phyloP scores from a whole-genome alignment of 2,113 vertebrate genomes.

The Larimichthys crocea region DNA sequence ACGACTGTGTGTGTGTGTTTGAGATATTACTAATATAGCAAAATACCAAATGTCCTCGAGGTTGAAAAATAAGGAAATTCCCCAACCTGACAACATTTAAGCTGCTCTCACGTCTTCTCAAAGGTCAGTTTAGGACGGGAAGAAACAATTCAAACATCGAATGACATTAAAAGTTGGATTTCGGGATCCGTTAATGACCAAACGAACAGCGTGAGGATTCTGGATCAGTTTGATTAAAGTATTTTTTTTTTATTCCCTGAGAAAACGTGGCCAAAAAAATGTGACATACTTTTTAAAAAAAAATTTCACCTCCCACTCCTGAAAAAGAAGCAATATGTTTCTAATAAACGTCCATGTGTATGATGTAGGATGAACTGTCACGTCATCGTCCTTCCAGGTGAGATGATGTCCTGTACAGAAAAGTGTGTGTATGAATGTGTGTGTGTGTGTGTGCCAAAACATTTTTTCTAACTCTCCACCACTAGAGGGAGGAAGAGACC shows the following conservation, averaged over 20 bases:
- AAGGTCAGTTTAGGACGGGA: background rate
- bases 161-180: background rate
- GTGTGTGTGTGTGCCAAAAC: background rate
- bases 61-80: background rate
- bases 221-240: background rate
- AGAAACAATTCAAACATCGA: background rate
- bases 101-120: slow-evolving; percentile 1
- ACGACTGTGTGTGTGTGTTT: background rate
- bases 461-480: too few relatives aligned
- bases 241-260: background rate
- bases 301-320: background rate
- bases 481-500: too few relatives aligned
- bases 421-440: background rate
- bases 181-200: background rate
- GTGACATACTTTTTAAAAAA: background rate
- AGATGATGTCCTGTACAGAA: background rate
- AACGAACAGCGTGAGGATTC: background rate
- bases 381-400: background rate
- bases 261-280: background rate
- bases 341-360: background rate
- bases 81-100: slow-evolving; percentile 14
- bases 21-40: background rate
- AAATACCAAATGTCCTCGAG: slow-evolving; percentile 56
- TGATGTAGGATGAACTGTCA: too few relatives aligned
- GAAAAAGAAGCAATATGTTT: background rate